Conservation (phyloP, 2,888 invertebrate genomes). For the Acrobasis suavella region DNA sequence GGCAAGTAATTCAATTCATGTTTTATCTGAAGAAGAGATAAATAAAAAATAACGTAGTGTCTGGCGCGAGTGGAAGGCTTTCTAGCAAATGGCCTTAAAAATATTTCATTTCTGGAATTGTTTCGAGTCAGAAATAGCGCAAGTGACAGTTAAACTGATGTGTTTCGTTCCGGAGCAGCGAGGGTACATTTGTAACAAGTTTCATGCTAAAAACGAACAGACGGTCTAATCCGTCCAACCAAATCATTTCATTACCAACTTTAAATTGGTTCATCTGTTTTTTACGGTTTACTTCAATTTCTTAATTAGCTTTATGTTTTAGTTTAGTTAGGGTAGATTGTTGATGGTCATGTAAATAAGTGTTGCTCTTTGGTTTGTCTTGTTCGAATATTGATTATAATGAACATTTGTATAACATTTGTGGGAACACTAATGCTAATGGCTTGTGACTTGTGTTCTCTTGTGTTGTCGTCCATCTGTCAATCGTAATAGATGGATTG, state of each 20-base stretch:
- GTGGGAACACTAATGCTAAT: too few relatives aligned
- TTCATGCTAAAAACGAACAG: slow-evolving; percentile 45
- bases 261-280: slow-evolving; percentile 12
- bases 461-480: too few relatives aligned
- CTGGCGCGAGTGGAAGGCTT: slow-evolving; percentile 62
- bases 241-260: slow-evolving; percentile 23
- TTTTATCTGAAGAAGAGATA: slow-evolving; percentile 38
- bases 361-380: too few relatives aligned
- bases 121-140: slow-evolving; percentile 71
- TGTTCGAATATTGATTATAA: too few relatives aligned
- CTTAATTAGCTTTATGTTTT: background rate
- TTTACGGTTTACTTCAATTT: background rate
- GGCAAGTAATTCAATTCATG: slow-evolving; percentile 21
- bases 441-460: too few relatives aligned
- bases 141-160: slow-evolving; percentile 77
- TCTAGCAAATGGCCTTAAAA: slow-evolving; percentile 76
- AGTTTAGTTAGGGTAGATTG: background rate
- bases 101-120: slow-evolving; percentile 77
- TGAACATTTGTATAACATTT: too few relatives aligned
- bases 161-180: slow-evolving; percentile 57
- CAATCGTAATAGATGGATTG: too few relatives aligned
- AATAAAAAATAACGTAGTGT: slow-evolving; percentile 65
- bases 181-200: slow-evolving; percentile 70
- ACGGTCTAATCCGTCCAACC: slow-evolving; percentile 27
- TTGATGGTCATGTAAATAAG: too few relatives aligned